Evolutionary conservation across 2,797 vertebrate genomes (phyloP).

Genomic region (Salarias fasciatus): DNA sequence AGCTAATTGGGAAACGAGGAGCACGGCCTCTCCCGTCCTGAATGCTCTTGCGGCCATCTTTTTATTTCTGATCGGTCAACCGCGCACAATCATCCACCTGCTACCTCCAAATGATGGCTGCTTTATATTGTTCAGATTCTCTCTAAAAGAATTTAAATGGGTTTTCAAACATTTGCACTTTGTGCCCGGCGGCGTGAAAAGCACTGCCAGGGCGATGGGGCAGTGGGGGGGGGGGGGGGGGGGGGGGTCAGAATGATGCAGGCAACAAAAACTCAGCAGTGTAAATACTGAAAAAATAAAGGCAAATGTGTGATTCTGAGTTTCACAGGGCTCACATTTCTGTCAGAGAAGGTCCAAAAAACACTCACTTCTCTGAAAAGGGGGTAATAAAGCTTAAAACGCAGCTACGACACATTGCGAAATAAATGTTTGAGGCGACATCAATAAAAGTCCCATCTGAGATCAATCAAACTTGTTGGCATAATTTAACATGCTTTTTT

Average conservation of each 20-base stretch:
- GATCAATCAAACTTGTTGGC: constrained; percentile 4
- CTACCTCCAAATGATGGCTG: constrained; percentile 68
- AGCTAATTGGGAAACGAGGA: constrained; percentile 80
- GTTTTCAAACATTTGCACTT: constrained; percentile 64
- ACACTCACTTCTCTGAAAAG: background rate
- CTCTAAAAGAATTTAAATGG: constrained; percentile 72
- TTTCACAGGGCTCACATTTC: background rate
- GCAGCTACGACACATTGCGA: background rate
- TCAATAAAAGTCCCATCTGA: constrained; percentile 1
- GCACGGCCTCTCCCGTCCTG: constrained; percentile 56
- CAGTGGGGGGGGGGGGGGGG: too few relatives aligned
- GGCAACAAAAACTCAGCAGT: constrained; percentile 2
- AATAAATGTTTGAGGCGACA: background rate
- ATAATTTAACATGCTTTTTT: too few relatives aligned
- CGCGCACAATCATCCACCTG: constrained; percentile 84
- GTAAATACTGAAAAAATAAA: constrained; percentile 11
- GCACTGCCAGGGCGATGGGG: constrained; percentile 22
- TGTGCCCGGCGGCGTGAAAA: constrained; percentile 46
- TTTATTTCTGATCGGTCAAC: constrained; percentile 77
- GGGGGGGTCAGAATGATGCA: background rate
- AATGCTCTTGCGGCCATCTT: constrained; percentile 79
- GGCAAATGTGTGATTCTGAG: background rate
- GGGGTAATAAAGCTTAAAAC: background rate
- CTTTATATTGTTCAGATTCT: constrained; percentile 52
- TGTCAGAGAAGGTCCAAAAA: background rate